Percentiles rank a stretch among this genome's conserved stretches.
Evolutionary conservation across 2,797 vertebrate genomes (phyloP).

Genomic region (Oreonectes daqikongensis): DNA sequence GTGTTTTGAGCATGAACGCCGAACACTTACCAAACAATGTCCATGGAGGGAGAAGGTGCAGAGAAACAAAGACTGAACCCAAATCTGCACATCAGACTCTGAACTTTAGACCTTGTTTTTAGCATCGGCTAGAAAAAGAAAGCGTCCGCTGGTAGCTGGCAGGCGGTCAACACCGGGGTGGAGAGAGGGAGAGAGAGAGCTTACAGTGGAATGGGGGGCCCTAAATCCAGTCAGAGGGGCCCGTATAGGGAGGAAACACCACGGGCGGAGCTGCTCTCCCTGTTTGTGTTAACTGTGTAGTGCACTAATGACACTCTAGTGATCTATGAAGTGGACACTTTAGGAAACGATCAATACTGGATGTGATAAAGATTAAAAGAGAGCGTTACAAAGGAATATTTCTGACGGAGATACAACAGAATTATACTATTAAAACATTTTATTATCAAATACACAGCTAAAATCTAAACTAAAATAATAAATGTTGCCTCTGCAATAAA

Average conservation of each 20-base stretch:
- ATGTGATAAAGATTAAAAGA: too few relatives aligned
- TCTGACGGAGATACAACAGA: too few relatives aligned
- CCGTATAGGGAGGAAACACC: not conserved
- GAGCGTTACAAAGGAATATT: too few relatives aligned
- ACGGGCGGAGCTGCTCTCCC: not conserved
- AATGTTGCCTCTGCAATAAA: too few relatives aligned
- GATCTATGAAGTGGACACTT: not conserved
- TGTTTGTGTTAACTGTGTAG: not conserved
- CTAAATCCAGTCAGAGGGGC: constrained; percentile 19
- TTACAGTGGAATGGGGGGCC: constrained; percentile 21
- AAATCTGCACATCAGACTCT: not conserved
- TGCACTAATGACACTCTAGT: not conserved
- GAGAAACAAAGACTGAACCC: not conserved
- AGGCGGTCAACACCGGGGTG: constrained; percentile 46
- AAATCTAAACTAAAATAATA: too few relatives aligned
- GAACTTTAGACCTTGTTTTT: constrained; percentile 11
- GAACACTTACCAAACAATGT: constrained; percentile 52
- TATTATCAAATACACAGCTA: too few relatives aligned
- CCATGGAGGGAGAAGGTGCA: not conserved
- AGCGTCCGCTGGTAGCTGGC: constrained; percentile 63
- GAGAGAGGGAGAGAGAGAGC: constrained; percentile 51
- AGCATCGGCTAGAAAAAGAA: constrained; percentile 69
- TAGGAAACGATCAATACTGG: not conserved
- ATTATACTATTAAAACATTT: too few relatives aligned
- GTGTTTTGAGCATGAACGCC: not conserved